Conservation (phyloP, 1,140 invertebrate genomes). For the Eurosta solidaginis region DNA sequence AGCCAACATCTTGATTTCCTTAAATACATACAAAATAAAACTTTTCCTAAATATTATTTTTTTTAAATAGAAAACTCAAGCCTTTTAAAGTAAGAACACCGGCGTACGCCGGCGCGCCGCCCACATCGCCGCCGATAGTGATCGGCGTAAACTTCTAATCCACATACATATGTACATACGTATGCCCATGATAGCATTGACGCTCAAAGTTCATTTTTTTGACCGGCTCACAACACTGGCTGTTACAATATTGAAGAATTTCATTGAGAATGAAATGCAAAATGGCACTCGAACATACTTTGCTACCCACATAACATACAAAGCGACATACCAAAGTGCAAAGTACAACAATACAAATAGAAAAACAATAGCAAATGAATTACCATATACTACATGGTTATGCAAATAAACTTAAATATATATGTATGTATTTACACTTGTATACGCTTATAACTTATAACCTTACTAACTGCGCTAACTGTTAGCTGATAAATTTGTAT, state of each 20-base stretch:
- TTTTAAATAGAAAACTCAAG: too few relatives aligned
- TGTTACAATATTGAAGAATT: background rate
- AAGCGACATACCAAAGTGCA: background rate
- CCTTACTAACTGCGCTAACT: conserved; percentile 10
- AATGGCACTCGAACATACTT: background rate
- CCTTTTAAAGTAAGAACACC: too few relatives aligned
- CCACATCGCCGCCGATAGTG: too few relatives aligned
- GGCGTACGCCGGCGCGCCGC: too few relatives aligned
- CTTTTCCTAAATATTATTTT: too few relatives aligned
- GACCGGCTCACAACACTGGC: background rate
- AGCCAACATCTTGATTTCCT: too few relatives aligned
- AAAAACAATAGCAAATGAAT: background rate
- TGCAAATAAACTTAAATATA: background rate
- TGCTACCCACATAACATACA: background rate
- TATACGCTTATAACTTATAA: background rate
- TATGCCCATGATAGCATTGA: background rate
- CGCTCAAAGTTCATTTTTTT: background rate
- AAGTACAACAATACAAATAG: background rate
- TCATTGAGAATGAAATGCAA: background rate
- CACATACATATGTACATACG: background rate
- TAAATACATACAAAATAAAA: too few relatives aligned
- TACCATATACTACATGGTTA: background rate
- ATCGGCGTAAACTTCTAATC: too few relatives aligned
- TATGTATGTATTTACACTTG: background rate
- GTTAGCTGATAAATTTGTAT: conserved; percentile 2